Conservation (phyloP, 2,797 vertebrate genomes). For the Pterois miles region DNA sequence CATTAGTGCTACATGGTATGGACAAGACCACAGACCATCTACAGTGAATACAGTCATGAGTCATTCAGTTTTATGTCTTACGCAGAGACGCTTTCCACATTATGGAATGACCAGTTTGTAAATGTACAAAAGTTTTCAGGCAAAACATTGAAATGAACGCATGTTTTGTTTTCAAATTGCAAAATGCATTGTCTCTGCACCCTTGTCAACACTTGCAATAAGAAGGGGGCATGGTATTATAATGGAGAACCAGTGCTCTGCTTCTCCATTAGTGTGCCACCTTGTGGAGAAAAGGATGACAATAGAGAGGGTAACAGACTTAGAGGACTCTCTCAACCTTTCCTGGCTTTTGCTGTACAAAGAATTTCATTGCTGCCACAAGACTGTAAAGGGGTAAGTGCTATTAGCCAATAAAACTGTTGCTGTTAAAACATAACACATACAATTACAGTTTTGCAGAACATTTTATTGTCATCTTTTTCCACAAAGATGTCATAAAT, state of each 20-base stretch:
- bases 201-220: background rate
- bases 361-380: too few relatives aligned
- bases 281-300: slow-evolving; percentile 29
- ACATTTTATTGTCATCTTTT: slow-evolving; percentile 66
- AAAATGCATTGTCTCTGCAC: background rate
- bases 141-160: background rate
- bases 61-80: slow-evolving; percentile 22
- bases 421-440: background rate
- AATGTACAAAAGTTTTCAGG: background rate
- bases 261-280: slow-evolving; percentile 3
- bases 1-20: slow-evolving; percentile 21
- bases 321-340: background rate
- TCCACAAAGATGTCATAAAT: slow-evolving; percentile 73
- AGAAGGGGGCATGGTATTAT: background rate
- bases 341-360: background rate
- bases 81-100: background rate
- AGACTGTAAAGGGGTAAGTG: background rate
- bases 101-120: background rate
- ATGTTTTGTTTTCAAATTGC: background rate
- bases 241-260: background rate
- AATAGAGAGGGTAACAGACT: background rate
- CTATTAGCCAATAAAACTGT: too few relatives aligned
- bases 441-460: slow-evolving; percentile 8
- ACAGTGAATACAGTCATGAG: slow-evolving; percentile 21
- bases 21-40: background rate